Percentiles rank a stretch among this genome's conserved stretches.
phyloP scores from a whole-genome alignment of 2,113 vertebrate species.

The Psophia crepitans region DNA sequence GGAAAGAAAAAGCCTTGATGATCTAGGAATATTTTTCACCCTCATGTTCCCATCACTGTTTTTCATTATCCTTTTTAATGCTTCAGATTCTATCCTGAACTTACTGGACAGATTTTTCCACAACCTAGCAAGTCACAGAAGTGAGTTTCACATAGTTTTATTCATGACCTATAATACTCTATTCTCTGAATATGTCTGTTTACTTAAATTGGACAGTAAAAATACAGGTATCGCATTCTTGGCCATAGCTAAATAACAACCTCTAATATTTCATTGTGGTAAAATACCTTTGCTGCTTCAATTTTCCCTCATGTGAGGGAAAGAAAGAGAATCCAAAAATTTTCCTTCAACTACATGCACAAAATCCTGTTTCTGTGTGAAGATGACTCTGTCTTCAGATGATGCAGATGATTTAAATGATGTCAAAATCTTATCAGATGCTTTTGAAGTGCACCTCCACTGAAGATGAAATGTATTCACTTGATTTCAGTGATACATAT shows the following conservation, averaged over 20 bases:
- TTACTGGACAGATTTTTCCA: neutral
- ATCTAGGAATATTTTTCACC: neutral
- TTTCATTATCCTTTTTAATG: neutral
- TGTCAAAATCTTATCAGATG: neutral
- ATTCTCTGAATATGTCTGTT: neutral
- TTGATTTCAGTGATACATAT: neutral
- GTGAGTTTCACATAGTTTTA: neutral
- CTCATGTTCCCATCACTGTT: neutral
- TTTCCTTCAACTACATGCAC: neutral
- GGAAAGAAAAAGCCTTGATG: neutral
- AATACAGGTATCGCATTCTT: neutral
- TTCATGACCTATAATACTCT: neutral
- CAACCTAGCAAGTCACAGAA: neutral
- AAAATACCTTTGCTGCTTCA: neutral
- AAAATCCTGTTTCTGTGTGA: neutral
- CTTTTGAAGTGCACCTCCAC: neutral
- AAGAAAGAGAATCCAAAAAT: neutral
- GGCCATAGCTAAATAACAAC: neutral
- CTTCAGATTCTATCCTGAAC: neutral
- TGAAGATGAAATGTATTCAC: neutral
- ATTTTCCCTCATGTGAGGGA: neutral
- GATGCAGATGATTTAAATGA: neutral
- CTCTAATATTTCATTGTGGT: neutral
- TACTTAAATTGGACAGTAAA: neutral
- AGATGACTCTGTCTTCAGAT: neutral